Evolutionary conservation across 2,113 vertebrate genomes (phyloP).

Genomic region (Malurus elegans): DNA sequence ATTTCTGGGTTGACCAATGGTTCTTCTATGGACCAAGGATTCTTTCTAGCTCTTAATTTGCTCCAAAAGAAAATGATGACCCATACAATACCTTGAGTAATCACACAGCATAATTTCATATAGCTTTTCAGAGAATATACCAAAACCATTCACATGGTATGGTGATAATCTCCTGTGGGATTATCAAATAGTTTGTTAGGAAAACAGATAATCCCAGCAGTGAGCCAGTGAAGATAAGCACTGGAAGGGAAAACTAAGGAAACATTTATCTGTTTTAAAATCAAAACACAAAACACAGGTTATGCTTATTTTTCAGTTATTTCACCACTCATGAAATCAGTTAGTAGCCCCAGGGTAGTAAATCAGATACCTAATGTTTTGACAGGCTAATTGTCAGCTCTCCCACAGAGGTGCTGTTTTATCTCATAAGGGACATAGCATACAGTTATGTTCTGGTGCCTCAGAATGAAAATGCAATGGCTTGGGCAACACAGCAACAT

Average conservation of each 20-base stretch:
- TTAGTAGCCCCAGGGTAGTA: not conserved
- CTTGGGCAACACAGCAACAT: not conserved
- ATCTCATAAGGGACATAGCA: not conserved
- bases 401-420: not conserved
- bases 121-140: not conserved
- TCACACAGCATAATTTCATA: not conserved
- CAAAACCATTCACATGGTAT: not conserved
- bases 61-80: not conserved
- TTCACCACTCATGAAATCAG: not conserved
- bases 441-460: not conserved
- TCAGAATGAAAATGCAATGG: not conserved
- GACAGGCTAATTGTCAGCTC: not conserved
- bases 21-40: not conserved
- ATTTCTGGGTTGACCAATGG: not conserved
- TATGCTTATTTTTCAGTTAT: not conserved
- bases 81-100: not conserved
- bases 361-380: not conserved
- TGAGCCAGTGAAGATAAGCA: not conserved
- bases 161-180: not conserved
- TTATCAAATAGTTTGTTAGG: not conserved
- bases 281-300: not conserved
- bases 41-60: not conserved
- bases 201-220: not conserved
- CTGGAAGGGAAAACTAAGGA: not conserved
- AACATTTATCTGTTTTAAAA: not conserved